Percentiles rank a stretch among this genome's conserved stretches.
Evolutionary conservation across 2,113 vertebrate species (phyloP).

Genomic region (Halcyon malimbica): DNA sequence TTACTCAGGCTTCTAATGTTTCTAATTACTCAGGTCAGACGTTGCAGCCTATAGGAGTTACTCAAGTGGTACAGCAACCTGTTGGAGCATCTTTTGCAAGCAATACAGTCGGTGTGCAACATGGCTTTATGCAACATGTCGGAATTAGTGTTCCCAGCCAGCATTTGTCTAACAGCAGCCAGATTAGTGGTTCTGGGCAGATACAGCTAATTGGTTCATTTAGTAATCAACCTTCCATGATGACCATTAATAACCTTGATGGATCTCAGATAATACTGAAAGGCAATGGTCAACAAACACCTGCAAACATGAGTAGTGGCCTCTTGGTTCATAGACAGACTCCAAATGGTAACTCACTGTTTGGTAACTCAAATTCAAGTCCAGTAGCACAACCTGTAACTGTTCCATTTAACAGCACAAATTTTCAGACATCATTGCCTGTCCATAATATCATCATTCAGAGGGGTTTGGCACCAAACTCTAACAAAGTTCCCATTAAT

Average conservation of each 20-base stretch:
- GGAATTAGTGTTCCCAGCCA: conserved; percentile 85
- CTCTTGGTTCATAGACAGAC: conserved; percentile 83
- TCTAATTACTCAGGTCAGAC: conserved; percentile 87
- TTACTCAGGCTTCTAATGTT: conserved; percentile 86
- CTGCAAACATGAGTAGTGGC: conserved; percentile 78
- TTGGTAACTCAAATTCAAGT: conserved; percentile 82
- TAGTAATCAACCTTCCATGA: conserved; percentile 87
- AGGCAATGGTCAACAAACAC: conserved; percentile 79
- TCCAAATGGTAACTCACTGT: conserved; percentile 83
- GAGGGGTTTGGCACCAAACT: conserved; percentile 86
- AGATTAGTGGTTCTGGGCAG: conserved; percentile 86
- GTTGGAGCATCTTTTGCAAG: conserved; percentile 84
- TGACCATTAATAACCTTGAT: conserved; percentile 95
- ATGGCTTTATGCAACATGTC: conserved; percentile 92
- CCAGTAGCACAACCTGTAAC: conserved; percentile 87
- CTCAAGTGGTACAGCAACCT: conserved; percentile 80
- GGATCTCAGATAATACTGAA: conserved; percentile 93
- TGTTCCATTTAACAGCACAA: conserved; percentile 92
- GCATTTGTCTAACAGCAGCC: conserved; percentile 87
- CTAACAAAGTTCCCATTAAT: conserved; percentile 84
- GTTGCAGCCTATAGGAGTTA: conserved; percentile 83
- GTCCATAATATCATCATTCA: conserved; percentile 99
- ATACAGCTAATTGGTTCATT: conserved; percentile 95
- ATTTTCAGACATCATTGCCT: conserved; percentile 86
- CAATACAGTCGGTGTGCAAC: conserved; percentile 87